A percentile compares a stretch with the other conserved stretches of the same genome.
These are phyloP conservation scores for Drosophila carrolli DNA, from an alignment of 1,140 invertebrate genomes.

Conservation along the genomic window DNA sequence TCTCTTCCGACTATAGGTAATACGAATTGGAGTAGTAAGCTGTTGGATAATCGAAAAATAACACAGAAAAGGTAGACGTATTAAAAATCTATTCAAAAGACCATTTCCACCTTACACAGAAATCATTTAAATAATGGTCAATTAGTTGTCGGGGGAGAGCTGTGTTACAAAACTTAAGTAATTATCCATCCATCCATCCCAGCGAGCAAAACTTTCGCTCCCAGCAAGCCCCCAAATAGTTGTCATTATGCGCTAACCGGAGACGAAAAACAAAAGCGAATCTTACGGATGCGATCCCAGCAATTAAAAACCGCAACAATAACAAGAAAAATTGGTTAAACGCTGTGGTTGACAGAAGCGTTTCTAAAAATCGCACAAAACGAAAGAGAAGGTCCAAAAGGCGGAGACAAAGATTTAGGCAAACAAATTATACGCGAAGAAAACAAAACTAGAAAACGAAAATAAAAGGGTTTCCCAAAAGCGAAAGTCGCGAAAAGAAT, in stretches of 20 bases:
- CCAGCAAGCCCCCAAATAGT: conserved; percentile 64
- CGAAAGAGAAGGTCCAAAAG: conserved; percentile 32
- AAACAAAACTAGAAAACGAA: conserved; percentile 56
- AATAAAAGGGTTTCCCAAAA: conserved; percentile 61
- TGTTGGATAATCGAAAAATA: conserved; percentile 41
- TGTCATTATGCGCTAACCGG: conserved; percentile 69
- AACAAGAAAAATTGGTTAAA: conserved; percentile 47
- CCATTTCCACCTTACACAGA: conserved; percentile 26
- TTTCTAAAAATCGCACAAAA: conserved; percentile 53
- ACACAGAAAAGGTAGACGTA: conserved; percentile 21
- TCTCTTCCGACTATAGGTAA: conserved; percentile 24
- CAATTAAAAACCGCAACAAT: conserved; percentile 69
- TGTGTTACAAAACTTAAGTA: conserved; percentile 63
- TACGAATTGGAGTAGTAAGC: conserved; percentile 63
- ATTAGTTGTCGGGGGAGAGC: conserved; percentile 50
- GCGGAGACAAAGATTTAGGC: conserved; percentile 39
- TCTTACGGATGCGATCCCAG: conserved; percentile 58
- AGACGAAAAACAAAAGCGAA: conserved; percentile 49
- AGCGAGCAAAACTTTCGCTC: conserved; percentile 61
- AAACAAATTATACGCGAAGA: conserved; percentile 52
- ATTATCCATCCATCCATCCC: conserved; percentile 47
- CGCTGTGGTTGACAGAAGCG: conserved; percentile 62
- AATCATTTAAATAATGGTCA: conserved; percentile 48
- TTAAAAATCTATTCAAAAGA: conserved; percentile 49
- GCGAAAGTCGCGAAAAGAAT: conserved; percentile 62